These are phyloP conservation scores for Pyrochroa serraticornis DNA, from an alignment of 2,888 invertebrate genomes.

Conservation along the genomic window DNA sequence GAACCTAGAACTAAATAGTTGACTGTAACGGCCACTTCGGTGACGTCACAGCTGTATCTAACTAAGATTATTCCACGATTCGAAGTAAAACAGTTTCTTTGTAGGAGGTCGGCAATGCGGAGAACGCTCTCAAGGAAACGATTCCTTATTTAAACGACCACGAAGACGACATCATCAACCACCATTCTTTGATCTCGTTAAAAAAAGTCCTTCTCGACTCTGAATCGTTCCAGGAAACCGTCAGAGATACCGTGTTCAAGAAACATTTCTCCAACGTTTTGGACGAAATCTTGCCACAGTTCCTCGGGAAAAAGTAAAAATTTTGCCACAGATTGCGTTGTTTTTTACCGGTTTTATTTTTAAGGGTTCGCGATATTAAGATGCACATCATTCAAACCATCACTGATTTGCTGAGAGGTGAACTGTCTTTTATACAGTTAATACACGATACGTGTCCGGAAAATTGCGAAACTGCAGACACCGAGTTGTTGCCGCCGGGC, in stretches of 20 bases:
- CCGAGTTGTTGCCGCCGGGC: neutral
- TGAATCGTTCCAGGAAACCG: conserved; percentile 51
- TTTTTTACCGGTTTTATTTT: conserved; percentile 18
- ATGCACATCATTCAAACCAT: conserved; percentile 48
- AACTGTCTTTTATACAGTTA: conserved; percentile 52
- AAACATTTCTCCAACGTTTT: conserved; percentile 57
- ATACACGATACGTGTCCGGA: conserved; percentile 50
- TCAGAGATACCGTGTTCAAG: conserved; percentile 55
- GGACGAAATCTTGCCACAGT: conserved; percentile 56
- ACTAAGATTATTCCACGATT: no score
- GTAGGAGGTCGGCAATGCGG: conserved; percentile 17
- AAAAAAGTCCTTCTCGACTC: conserved; percentile 60
- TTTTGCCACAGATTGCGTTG: conserved; percentile 2
- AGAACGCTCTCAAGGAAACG: conserved; percentile 59
- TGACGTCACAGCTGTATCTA: no score
- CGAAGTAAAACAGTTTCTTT: conserved; percentile 6
- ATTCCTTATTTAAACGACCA: conserved; percentile 63
- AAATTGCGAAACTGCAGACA: conserved; percentile 26
- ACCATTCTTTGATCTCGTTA: conserved; percentile 61
- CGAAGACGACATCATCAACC: conserved; percentile 62
- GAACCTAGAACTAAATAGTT: no score
- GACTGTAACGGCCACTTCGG: no score
- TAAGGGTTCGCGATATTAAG: conserved; percentile 49
- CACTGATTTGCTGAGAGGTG: conserved; percentile 49
- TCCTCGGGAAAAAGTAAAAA: conserved; percentile 57